Evolutionary conservation across 2,888 invertebrate genomes (phyloP).

Genomic region (Geophilus truncorum): DNA sequence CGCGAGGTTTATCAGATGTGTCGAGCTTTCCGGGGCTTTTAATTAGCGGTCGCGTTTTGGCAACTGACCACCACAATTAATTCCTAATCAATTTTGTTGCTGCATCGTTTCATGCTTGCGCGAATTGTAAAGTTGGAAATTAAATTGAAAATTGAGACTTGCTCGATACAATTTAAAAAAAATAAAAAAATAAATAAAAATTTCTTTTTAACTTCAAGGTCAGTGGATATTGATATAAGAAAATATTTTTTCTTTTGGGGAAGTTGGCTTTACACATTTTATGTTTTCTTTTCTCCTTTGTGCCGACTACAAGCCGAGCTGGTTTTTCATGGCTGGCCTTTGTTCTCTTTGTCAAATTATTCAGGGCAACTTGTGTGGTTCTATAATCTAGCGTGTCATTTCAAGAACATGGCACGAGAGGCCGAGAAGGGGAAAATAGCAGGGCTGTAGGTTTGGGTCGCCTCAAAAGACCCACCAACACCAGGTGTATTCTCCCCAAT

Average conservation of each 20-base stretch:
- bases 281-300: not conserved
- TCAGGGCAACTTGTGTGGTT: conserved; percentile 12
- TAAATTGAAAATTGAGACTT: not conserved
- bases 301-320: not conserved
- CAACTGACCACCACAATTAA: conserved; percentile 20
- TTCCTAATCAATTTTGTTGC: conserved; percentile 12
- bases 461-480: conserved; percentile 12
- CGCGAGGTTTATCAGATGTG: conserved; percentile 18
- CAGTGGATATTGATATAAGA: too few relatives aligned
- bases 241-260: not conserved
- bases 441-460: not conserved
- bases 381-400: conserved; percentile 16
- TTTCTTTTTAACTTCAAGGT: too few relatives aligned
- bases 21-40: conserved; percentile 4
- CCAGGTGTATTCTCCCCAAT: conserved; percentile 13
- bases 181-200: not conserved
- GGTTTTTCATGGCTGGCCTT: not conserved
- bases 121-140: not conserved
- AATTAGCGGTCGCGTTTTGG: conserved; percentile 20
- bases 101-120: not conserved
- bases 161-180: not conserved
- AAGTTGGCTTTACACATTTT: not conserved
- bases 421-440: not conserved
- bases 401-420: conserved; percentile 20
- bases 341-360: conserved; percentile 11